phyloP scores from a whole-genome alignment of 2,888 invertebrate genomes.

The Sphaerophoria taeniata region DNA sequence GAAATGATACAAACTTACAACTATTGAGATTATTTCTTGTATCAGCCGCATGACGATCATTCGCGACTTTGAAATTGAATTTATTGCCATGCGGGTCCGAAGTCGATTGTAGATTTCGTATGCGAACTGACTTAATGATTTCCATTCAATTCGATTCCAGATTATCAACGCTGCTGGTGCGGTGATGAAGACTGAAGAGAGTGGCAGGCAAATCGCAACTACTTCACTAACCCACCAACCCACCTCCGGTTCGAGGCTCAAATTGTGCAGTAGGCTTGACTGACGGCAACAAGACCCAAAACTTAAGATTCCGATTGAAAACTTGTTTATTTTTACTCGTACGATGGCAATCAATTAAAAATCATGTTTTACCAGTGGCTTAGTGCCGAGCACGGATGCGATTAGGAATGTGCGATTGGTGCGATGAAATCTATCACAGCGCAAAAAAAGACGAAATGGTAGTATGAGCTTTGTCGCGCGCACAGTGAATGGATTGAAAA shows the following conservation, averaged over 20 bases:
- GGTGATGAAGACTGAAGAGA: constrained; percentile 6
- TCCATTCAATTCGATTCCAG: constrained; percentile 8
- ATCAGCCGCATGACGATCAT: constrained; percentile 1
- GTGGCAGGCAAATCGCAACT: constrained; percentile 36
- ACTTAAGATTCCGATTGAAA: constrained; percentile 44
- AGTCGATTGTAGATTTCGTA: constrained; percentile 31
- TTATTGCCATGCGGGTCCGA: constrained; percentile 46
- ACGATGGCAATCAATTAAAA: constrained; percentile 72
- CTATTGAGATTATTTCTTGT: constrained; percentile 26
- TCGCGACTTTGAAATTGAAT: constrained; percentile 65
- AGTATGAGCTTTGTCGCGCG: constrained; percentile 42
- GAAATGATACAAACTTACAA: constrained; percentile 56
- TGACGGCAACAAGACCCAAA: constrained; percentile 5
- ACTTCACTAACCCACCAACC: constrained; percentile 11
- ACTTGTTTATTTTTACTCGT: constrained; percentile 54
- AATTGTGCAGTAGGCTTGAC: constrained; percentile 31
- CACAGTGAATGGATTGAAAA: constrained; percentile 26
- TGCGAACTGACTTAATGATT: constrained; percentile 49
- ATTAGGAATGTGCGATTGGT: constrained; percentile 58
- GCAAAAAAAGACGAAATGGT: constrained; percentile 16
- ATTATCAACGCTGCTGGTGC: neutral
- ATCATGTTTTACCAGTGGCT: constrained; percentile 70
- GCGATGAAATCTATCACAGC: constrained; percentile 63
- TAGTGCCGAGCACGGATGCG: constrained; percentile 62
- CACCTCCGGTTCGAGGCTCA: neutral